These are phyloP conservation scores for Hydractinia echinata DNA, from an alignment of 30 jellyfish, hydroid and myxozoan genomes.

Conservation along the genomic window DNA sequence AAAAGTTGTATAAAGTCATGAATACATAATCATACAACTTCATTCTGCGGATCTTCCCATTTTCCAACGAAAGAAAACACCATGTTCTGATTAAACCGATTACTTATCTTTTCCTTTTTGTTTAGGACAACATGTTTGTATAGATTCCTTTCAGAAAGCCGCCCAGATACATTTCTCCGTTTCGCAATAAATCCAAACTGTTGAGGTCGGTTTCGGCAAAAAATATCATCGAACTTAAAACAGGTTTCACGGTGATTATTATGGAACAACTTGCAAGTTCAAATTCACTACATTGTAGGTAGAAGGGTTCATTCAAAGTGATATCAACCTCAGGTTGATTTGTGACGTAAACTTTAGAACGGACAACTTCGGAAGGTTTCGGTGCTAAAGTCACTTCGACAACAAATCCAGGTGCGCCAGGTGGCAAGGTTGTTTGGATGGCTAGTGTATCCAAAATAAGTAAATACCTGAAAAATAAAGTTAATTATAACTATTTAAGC, in stretches of 20 bases:
- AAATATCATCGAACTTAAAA: conserved; percentile 46
- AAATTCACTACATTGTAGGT: conserved; percentile 38
- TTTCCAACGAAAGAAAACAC: no score
- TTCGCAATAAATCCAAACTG: conserved; percentile 37
- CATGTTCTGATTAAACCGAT: no score
- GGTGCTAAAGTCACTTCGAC: conserved; percentile 81
- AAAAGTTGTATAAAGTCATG: no score
- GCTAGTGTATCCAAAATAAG: conserved; percentile 20
- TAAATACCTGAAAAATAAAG: conserved; percentile 14
- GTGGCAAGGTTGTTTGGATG: conserved; percentile 30
- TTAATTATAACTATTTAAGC: no score
- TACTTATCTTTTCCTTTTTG: no score
- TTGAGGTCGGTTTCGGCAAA: conserved; percentile 81
- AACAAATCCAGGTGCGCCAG: conserved; percentile 71
- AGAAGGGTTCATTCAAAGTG: conserved; percentile 54
- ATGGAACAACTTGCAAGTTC: conserved; percentile 54
- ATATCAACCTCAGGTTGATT: conserved; percentile 49
- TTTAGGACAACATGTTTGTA: not conserved
- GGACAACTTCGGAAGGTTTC: conserved; percentile 34
- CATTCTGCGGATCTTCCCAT: no score
- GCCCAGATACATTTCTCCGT: conserved; percentile 60
- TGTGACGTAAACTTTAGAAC: conserved; percentile 56
- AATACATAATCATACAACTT: no score
- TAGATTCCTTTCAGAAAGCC: conserved; percentile 63
- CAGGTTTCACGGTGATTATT: conserved; percentile 69